Percentiles rank a stretch among this genome's conserved stretches.
Conservation (phyloP, 2,797 vertebrate genomes). For the Mus spretus region DNA sequence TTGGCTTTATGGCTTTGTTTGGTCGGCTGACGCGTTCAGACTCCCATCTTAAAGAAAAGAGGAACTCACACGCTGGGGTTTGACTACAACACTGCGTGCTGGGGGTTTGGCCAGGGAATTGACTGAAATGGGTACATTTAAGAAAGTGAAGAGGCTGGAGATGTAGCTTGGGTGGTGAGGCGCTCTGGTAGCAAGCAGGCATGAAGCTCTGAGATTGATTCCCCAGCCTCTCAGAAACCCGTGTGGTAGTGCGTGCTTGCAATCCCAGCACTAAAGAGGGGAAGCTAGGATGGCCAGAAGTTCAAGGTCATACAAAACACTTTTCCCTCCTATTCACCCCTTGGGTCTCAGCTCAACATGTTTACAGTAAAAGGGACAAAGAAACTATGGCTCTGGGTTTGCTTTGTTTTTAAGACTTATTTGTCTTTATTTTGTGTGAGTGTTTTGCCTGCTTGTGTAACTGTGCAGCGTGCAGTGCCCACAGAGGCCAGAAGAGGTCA, state of each 20-base stretch:
- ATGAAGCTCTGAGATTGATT: no score
- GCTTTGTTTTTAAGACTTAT: neutral
- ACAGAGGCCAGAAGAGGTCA: neutral
- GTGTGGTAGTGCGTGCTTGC: neutral
- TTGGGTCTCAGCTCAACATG: neutral
- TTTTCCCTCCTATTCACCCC: neutral
- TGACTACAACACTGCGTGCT: neutral
- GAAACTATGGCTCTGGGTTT: neutral
- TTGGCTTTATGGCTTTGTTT: constrained; percentile 77
- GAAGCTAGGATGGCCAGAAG: neutral
- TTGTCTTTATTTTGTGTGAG: neutral
- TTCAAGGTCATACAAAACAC: neutral
- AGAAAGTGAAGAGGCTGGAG: neutral
- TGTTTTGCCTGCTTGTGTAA: neutral
- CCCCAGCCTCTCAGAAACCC: neutral
- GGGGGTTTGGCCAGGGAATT: neutral
- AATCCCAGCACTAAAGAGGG: neutral
- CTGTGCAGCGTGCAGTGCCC: neutral
- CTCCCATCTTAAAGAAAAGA: constrained; percentile 18
- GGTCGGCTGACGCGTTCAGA: constrained; percentile 26
- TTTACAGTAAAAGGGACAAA: neutral
- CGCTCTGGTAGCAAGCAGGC: neutral
- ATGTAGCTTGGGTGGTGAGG: no score
- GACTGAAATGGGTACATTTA: neutral
- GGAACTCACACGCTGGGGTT: neutral